Evolutionary conservation across 2,113 vertebrate species (phyloP).

Genomic region (Chaetodon auriga): DNA sequence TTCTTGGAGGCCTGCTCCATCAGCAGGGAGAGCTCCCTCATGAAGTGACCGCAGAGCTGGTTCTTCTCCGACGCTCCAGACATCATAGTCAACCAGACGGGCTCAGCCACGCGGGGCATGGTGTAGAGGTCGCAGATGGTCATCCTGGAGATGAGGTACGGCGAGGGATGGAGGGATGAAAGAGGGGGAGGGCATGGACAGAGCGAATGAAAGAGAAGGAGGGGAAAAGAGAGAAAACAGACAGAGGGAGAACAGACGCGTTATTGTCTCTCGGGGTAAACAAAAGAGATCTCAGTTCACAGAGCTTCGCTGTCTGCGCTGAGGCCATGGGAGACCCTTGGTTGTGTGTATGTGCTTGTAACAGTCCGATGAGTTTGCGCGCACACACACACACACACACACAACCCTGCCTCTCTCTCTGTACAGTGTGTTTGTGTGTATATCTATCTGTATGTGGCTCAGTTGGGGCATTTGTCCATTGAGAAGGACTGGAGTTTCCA

Average conservation of each 20-base stretch:
- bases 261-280: slow-evolving; percentile 74
- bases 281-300: slow-evolving; percentile 79
- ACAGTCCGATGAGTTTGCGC: slow-evolving; percentile 34
- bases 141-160: slow-evolving; percentile 85
- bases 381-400: slow-evolving; percentile 42
- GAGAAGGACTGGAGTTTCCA: slow-evolving; percentile 75
- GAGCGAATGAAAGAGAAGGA: slow-evolving; percentile 44
- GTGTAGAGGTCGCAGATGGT: slow-evolving; percentile 98
- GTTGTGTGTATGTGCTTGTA: slow-evolving; percentile 42
- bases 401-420: slow-evolving; percentile 36
- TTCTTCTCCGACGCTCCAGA: slow-evolving; percentile 94
- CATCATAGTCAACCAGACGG: slow-evolving; percentile 99
- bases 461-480: slow-evolving; percentile 65
- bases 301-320: slow-evolving; percentile 73
- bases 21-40: slow-evolving; percentile 94
- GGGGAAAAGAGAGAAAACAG: slow-evolving; percentile 56
- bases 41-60: slow-evolving; percentile 96
- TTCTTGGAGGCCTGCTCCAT: slow-evolving; percentile 98
- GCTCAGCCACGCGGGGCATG: slow-evolving; percentile 96
- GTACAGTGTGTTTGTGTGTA: slow-evolving; percentile 40
- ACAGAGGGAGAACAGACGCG: slow-evolving; percentile 62
- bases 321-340: slow-evolving; percentile 66
- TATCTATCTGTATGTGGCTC: slow-evolving; percentile 59
- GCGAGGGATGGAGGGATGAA: slow-evolving; percentile 36
- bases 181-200: slow-evolving; percentile 53